phyloP scores from a whole-genome alignment of 2,888 invertebrate genomes.

The Synergus gifuensis region DNA sequence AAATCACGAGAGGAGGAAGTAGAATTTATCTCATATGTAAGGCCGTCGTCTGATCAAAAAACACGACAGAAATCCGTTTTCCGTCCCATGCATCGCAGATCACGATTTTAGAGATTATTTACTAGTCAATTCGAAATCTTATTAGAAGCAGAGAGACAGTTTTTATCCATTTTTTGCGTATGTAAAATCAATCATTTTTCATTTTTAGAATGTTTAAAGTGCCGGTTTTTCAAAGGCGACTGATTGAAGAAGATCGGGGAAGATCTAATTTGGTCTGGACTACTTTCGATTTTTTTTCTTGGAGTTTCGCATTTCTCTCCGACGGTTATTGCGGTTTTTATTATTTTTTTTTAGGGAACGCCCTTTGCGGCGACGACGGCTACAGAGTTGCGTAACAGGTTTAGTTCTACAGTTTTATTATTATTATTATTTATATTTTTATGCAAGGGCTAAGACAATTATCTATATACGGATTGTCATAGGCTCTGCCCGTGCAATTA shows the following conservation, averaged over 20 bases:
- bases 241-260: background rate
- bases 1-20: background rate
- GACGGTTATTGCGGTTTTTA: background rate
- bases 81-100: constrained; percentile 5
- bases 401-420: constrained; percentile 18
- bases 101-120: constrained; percentile 5
- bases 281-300: background rate
- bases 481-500: background rate
- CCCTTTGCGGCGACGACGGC: background rate
- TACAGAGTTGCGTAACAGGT: constrained; percentile 1
- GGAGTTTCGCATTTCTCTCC: background rate
- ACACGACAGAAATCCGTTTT: constrained; percentile 13
- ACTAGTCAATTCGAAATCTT: background rate
- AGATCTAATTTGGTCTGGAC: background rate
- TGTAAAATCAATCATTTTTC: background rate
- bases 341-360: background rate
- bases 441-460: constrained; percentile 14
- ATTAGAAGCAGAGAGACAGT: background rate
- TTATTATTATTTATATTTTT: constrained; percentile 33
- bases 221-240: background rate
- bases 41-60: constrained; percentile 17
- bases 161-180: background rate
- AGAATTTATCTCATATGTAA: constrained; percentile 20
- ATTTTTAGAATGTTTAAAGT: too few relatives aligned
- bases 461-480: background rate